These are phyloP conservation scores for Acanthopagrus latus DNA, from an alignment of 2,797 vertebrate genomes.

Conservation along the genomic window DNA sequence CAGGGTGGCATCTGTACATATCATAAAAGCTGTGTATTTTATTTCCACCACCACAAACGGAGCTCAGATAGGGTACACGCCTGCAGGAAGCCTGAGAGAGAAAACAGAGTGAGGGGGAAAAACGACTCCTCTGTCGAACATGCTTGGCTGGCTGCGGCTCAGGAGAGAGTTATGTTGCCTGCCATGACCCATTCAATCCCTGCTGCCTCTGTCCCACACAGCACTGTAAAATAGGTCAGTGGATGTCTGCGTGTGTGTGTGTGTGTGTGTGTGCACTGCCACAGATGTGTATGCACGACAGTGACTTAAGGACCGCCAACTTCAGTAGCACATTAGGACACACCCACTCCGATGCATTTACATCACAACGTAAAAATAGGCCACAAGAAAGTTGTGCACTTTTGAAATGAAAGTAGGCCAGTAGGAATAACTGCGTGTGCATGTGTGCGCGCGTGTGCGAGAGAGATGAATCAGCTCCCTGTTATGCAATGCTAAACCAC, in stretches of 20 bases:
- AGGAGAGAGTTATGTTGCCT: slow-evolving; percentile 66
- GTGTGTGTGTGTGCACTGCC: slow-evolving; percentile 4
- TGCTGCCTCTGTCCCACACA: slow-evolving; percentile 53
- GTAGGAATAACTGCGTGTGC: slow-evolving; percentile 45
- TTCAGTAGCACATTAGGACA: not conserved
- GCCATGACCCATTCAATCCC: slow-evolving; percentile 60
- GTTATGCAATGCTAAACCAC: slow-evolving; percentile 75
- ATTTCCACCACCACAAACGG: slow-evolving; percentile 5
- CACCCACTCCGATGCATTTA: slow-evolving; percentile 20
- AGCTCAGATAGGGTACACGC: slow-evolving; percentile 26
- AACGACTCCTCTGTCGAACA: slow-evolving; percentile 60
- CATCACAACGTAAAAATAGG: slow-evolving; percentile 63
- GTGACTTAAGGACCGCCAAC: slow-evolving; percentile 21
- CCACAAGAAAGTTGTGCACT: slow-evolving; percentile 60
- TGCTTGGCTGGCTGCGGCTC: slow-evolving; percentile 58
- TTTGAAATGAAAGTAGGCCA: slow-evolving; percentile 77
- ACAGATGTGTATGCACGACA: slow-evolving; percentile 35
- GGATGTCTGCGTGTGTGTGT: slow-evolving; percentile 2
- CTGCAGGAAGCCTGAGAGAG: slow-evolving; percentile 32
- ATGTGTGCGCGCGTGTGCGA: not conserved
- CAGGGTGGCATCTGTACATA: not conserved
- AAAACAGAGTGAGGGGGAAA: slow-evolving; percentile 49
- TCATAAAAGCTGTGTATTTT: slow-evolving; percentile 14
- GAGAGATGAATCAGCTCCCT: slow-evolving; percentile 73
- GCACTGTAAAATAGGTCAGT: slow-evolving; percentile 74